Conservation (phyloP, 1,140 invertebrate genomes). For the Drosophila littoralis region DNA sequence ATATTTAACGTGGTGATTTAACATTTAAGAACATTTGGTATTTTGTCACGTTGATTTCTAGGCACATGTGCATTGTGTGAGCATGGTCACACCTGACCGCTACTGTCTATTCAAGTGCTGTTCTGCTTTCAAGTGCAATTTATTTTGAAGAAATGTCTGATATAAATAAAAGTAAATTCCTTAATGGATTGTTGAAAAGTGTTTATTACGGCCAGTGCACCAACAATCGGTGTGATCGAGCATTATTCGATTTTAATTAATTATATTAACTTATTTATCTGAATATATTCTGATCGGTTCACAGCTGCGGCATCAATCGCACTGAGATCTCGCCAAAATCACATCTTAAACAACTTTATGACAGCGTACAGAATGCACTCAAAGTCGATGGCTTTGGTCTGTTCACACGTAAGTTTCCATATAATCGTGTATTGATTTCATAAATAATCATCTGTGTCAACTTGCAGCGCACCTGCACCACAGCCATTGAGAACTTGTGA, state of each 20-base stretch:
- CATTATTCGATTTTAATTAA: not conserved
- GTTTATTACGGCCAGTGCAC: not conserved
- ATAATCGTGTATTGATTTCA: not conserved
- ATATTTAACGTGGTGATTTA: not conserved
- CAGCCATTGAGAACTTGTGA: slow-evolving; percentile 56
- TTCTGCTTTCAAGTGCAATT: slow-evolving; percentile 44
- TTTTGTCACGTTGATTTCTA: not conserved
- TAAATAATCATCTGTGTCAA: not conserved
- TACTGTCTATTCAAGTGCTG: slow-evolving; percentile 34
- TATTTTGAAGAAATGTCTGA: slow-evolving; percentile 57
- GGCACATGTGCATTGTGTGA: not conserved
- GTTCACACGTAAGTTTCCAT: slow-evolving; percentile 84
- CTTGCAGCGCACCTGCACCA: slow-evolving; percentile 60
- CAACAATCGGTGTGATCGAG: slow-evolving; percentile 77
- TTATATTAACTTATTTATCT: slow-evolving; percentile 19
- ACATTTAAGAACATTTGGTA: not conserved
- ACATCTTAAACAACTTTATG: slow-evolving; percentile 90
- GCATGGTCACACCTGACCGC: slow-evolving; percentile 14
- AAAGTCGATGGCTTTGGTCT: slow-evolving; percentile 90
- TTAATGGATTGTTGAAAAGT: slow-evolving; percentile 21
- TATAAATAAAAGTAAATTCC: slow-evolving; percentile 75
- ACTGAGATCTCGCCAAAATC: slow-evolving; percentile 90
- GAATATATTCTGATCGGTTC: slow-evolving; percentile 54
- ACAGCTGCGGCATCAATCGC: slow-evolving; percentile 94
- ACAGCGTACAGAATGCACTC: slow-evolving; percentile 90